These are phyloP conservation scores for Oxygymnocypris stewartii DNA, from an alignment of 2,113 vertebrate species.

Conservation along the genomic window DNA sequence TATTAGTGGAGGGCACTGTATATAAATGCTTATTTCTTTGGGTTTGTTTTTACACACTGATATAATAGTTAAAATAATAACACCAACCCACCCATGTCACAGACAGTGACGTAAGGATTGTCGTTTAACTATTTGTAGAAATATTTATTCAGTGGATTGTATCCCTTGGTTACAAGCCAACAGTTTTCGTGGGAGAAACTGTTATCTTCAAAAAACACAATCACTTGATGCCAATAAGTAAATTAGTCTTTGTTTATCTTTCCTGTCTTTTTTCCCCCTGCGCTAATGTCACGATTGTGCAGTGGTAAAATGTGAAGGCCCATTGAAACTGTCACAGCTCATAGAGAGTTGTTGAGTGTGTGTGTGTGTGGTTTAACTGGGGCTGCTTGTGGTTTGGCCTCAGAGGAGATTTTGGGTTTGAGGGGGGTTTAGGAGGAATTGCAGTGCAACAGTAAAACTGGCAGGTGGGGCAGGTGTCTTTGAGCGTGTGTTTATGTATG, in stretches of 20 bases:
- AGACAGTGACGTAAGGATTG: not conserved
- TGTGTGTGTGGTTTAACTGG: conserved; percentile 57
- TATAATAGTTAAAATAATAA: not conserved
- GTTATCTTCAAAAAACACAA: not conserved
- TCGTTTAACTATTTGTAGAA: not conserved
- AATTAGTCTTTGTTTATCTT: too few species aligned
- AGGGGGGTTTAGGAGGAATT: conserved; percentile 30
- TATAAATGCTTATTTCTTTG: not conserved
- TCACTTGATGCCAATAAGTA: not conserved
- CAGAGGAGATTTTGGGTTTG: conserved; percentile 42
- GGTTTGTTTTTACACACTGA: not conserved
- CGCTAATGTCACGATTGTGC: not conserved
- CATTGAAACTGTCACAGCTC: conserved; percentile 39
- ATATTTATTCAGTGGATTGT: not conserved
- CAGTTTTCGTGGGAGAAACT: not conserved
- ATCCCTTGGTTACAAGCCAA: not conserved
- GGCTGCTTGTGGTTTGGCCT: conserved; percentile 50
- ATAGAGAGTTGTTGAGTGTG: conserved; percentile 7
- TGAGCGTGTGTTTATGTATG: conserved; percentile 31
- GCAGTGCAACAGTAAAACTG: conserved; percentile 61
- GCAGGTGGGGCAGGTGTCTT: conserved; percentile 62
- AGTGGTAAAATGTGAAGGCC: conserved; percentile 6
- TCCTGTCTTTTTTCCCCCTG: too few species aligned
- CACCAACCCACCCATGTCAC: not conserved
- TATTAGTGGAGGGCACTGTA: too few species aligned